A percentile compares a stretch with the other conserved stretches of the same genome.
Conservation (phyloP, 2,113 vertebrate genomes). For the Tyrannus savana region DNA sequence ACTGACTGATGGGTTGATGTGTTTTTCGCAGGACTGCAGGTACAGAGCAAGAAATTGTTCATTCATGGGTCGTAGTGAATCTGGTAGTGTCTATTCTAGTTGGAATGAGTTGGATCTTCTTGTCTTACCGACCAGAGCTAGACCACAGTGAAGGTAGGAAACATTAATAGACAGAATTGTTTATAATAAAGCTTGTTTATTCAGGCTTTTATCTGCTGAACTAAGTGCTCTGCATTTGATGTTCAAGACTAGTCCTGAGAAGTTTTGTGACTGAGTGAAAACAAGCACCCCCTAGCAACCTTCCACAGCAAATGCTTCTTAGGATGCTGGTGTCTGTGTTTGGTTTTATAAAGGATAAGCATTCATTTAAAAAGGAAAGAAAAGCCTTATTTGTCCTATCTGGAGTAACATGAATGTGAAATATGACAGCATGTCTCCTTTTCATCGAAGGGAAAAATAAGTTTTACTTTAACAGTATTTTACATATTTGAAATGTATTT, state of each 20-base stretch:
- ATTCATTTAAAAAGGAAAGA: background rate
- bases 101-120: constrained; percentile 89
- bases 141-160: constrained; percentile 89
- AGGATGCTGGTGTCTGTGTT: background rate
- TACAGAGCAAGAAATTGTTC: constrained; percentile 82
- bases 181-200: background rate
- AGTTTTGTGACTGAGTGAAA: background rate
- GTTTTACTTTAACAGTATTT: background rate
- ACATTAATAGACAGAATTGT: background rate
- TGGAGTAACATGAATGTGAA: background rate
- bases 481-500: background rate
- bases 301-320: background rate
- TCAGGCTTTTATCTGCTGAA: background rate
- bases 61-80: constrained; percentile 92
- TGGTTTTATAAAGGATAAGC: background rate
- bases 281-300: background rate
- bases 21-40: constrained; percentile 77
- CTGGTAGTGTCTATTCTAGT: constrained; percentile 90
- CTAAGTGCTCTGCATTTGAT: background rate
- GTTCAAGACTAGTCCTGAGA: background rate
- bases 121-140: constrained; percentile 83
- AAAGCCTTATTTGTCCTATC: background rate
- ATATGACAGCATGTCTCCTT: background rate
- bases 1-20: background rate
- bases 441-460: background rate